A percentile compares a stretch with the other conserved stretches of the same genome.
phyloP scores from a whole-genome alignment of 2,797 vertebrate genomes.

The Brachyalestes nurse region DNA sequence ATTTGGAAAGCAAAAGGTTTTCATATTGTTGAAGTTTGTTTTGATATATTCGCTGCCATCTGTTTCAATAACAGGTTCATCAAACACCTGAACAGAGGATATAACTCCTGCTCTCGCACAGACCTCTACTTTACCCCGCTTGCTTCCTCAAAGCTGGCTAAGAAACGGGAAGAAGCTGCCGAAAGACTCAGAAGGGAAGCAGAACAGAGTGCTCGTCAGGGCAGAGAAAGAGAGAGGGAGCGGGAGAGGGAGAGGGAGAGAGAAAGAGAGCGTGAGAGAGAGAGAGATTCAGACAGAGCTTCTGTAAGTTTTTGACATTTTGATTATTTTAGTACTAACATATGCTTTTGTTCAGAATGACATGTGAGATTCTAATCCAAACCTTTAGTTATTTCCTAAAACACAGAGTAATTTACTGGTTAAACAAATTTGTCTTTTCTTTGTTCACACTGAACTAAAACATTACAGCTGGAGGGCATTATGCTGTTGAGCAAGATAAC shows the following conservation, averaged over 20 bases:
- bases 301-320: conserved; percentile 78
- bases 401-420: too few relatives aligned
- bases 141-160: conserved; percentile 93
- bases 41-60: not conserved
- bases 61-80: conserved; percentile 84
- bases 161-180: conserved; percentile 93
- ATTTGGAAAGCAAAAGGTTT: not conserved
- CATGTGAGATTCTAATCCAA: not conserved
- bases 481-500: not conserved
- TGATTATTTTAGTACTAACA: not conserved
- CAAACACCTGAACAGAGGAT: conserved; percentile 94
- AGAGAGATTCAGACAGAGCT: conserved; percentile 86
- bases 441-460: not conserved
- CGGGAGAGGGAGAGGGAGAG: conserved; percentile 88
- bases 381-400: too few relatives aligned
- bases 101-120: conserved; percentile 93
- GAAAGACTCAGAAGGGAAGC: conserved; percentile 92
- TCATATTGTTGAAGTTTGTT: not conserved
- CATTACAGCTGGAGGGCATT: not conserved
- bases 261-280: conserved; percentile 85
- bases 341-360: not conserved
- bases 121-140: conserved; percentile 96
- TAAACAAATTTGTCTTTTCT: too few relatives aligned
- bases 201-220: conserved; percentile 90
- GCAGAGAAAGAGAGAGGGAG: conserved; percentile 91